phyloP scores from a whole-genome alignment of 1,140 invertebrate genomes.

The Cydia fagiglandana region DNA sequence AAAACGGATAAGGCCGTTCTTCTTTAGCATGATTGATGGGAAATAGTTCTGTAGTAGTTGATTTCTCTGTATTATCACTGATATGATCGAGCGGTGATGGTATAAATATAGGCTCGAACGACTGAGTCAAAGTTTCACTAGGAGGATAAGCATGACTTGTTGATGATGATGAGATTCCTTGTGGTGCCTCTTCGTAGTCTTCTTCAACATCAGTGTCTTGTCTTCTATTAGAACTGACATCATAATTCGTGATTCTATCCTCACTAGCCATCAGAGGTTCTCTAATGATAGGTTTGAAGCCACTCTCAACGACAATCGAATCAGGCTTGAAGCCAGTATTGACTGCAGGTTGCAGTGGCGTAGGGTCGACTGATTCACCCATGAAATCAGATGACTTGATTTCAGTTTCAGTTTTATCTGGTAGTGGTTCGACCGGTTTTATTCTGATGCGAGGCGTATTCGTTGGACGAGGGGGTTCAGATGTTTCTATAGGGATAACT shows the following conservation, averaged over 20 bases:
- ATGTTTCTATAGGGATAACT: slow-evolving; percentile 40
- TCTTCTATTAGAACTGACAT: slow-evolving; percentile 72
- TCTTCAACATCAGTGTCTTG: slow-evolving; percentile 78
- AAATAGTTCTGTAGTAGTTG: slow-evolving; percentile 61
- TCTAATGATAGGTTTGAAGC: slow-evolving; percentile 89
- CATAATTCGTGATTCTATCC: slow-evolving; percentile 76
- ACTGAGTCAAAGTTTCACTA: slow-evolving; percentile 78
- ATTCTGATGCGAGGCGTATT: slow-evolving; percentile 42
- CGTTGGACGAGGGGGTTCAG: slow-evolving; percentile 45
- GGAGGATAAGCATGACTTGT: slow-evolving; percentile 69
- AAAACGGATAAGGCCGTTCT: slow-evolving; percentile 74
- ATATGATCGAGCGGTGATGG: slow-evolving; percentile 83
- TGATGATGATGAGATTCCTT: slow-evolving; percentile 50
- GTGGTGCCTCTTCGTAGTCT: slow-evolving; percentile 74
- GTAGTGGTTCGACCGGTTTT: slow-evolving; percentile 41
- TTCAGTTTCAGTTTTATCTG: slow-evolving; percentile 48
- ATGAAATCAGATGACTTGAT: slow-evolving; percentile 78
- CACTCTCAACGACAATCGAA: slow-evolving; percentile 89
- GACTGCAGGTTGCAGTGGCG: slow-evolving; percentile 75
- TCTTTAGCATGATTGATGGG: slow-evolving; percentile 68
- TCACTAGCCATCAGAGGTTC: slow-evolving; percentile 78
- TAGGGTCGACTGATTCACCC: slow-evolving; percentile 63
- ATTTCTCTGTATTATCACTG: slow-evolving; percentile 58
- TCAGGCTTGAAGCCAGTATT: slow-evolving; percentile 89
- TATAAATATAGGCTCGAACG: slow-evolving; percentile 87